Base-by-base conservation (phyloP, 2,888 invertebrate species). In the Seira musarum region DNA sequence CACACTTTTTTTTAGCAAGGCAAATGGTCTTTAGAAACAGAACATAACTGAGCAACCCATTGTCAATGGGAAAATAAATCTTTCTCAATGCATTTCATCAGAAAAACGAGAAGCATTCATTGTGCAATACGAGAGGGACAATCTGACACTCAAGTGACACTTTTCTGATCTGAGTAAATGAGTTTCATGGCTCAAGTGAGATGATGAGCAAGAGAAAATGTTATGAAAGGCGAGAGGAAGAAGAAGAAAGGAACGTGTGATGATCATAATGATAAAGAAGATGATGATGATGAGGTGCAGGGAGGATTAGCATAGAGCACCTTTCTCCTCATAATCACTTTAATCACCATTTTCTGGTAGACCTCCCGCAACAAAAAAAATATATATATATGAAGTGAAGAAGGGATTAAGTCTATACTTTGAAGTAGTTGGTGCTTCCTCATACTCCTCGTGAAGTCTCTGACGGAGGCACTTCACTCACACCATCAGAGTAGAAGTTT, bases 341-440 rank as follows among this genome's bases (percentile, higher is more conserved):
- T 53, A 53, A 53, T 53, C 53, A 17, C 53, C 53, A 53, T 53
- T 53, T 53, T 53, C 53, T 53, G 53, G 53, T 53, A 53, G 53
- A 53, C 53, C 53, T 53, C n/a, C 30, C 30, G 8, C 30, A 30
- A 30, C 3, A 30, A 30, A 30, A 30, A 30, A 30, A n/a, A n/a
- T n/a, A n/a, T n/a, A n/a, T n/a, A n/a, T n/a, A n/a, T n/a, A n/a
- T n/a, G n/a, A n/a, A 30, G 30, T 30, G 30, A 30, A 30, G 3
- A 30, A 30, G 8, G 30, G 30, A 30, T 30, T 30, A 30, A 8
- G 3, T 30, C 30, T 30, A 30, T 30, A 30, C 30, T 30, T 30
- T 30, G 3, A 30, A 30, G 30, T 30, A 30, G 30, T 30, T 30
- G 30, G 30, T 30, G 30, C 30, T 30, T 30, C 8, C 8, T 8